phyloP scores from a whole-genome alignment of 2,113 vertebrate genomes.

The Heterotis niloticus region DNA sequence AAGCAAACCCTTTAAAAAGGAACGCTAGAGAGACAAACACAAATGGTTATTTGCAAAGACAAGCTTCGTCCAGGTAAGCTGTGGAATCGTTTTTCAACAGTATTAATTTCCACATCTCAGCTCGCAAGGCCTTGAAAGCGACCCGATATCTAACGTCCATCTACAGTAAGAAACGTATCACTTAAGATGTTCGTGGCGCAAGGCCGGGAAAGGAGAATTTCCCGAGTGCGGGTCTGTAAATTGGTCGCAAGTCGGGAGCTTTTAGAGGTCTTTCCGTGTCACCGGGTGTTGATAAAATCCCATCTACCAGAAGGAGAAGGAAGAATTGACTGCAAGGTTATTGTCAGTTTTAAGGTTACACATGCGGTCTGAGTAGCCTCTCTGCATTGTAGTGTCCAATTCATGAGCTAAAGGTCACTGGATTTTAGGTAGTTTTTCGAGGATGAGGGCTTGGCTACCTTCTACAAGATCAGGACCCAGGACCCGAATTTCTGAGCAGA shows the following conservation, averaged over 20 bases:
- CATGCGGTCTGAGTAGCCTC: background rate
- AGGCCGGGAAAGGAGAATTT: background rate
- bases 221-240: background rate
- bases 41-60: background rate
- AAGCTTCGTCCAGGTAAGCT: background rate
- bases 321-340: background rate
- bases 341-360: background rate
- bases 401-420: constrained; percentile 22
- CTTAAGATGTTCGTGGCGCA: background rate
- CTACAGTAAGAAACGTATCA: background rate
- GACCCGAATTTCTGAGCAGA: background rate
- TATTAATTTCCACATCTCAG: too few relatives aligned
- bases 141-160: background rate
- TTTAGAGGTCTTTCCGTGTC: too few relatives aligned
- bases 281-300: too few relatives aligned
- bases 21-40: too few relatives aligned
- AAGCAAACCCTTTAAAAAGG: too few relatives aligned
- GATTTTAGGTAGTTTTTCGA: background rate
- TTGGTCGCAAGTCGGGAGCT: too few relatives aligned
- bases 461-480: background rate
- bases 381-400: background rate
- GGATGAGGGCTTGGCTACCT: background rate
- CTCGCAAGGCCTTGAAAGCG: background rate
- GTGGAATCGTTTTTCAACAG: too few relatives aligned
- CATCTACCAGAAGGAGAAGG: too few relatives aligned